Evolutionary conservation across 2,888 invertebrate genomes (phyloP), one percentile per base, ranked within the genome.

Genomic region (Oxystoma pomonae): DNA sequence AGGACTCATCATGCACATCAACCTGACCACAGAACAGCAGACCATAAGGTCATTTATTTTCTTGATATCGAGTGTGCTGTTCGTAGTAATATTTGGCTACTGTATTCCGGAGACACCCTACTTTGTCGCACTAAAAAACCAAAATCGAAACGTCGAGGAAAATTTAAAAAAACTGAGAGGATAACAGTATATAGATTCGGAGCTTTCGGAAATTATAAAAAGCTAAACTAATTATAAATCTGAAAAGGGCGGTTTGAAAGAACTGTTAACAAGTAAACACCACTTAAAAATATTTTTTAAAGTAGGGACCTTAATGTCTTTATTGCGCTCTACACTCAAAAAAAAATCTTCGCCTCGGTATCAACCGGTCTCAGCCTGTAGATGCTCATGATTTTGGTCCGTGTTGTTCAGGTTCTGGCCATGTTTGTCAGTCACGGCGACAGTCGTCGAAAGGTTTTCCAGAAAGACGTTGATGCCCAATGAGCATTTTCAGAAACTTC

Each of bases 331-430:
- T 91, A 91, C 78, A 87, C 90, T 76, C 87, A 89, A 67, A 81
- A 82, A 21, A n/a, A n/a, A n/a, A 91, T 92, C 71, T 91, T 92
- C 74, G 76, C 80, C 74, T 68, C 79, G 69, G 66, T 80, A 58
- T 73, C 79, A 63, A 65, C 74, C 67, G 60, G 68, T 72, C 68
- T 81, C 1, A 81, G 87, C 52, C 83, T 89, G 0, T 82, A 87
- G 1, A 74, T 86, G 22, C 87, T 89, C 0, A 88, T 91, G 16
- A 92, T 94, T 61, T 85, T 92, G 57, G 85, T 95, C 58, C 92
- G 89, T 12, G 74, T 82, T 17, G 90, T 94, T 0, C 92, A 94
- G 81, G 53, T 53, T 53, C 5, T 53, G n/a, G 53, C 53, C 3
- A 16, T 19, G 16, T 53, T 53, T 19, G 3, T 53, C 50, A n/a